A percentile compares a stretch with the other conserved stretches of the same genome.
These are phyloP conservation scores for Epicauta chinensis DNA, from an alignment of 1,140 invertebrate genomes.

Conservation along the genomic window DNA sequence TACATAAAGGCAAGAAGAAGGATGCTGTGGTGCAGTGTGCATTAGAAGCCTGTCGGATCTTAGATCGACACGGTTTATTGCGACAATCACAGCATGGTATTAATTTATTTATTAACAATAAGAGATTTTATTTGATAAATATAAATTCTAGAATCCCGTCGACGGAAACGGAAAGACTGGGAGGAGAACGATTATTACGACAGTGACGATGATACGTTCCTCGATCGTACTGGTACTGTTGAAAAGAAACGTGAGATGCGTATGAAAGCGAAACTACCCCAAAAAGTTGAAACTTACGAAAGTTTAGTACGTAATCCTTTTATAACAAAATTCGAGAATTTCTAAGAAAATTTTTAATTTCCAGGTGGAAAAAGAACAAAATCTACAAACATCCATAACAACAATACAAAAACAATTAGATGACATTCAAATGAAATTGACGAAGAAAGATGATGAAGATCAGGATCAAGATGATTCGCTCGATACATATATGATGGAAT, in stretches of 20 bases:
- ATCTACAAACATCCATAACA: slow-evolving; percentile 41
- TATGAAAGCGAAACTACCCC: slow-evolving; percentile 61
- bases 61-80: slow-evolving; percentile 77
- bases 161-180: slow-evolving; percentile 69
- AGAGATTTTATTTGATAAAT: neutral
- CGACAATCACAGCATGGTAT: slow-evolving; percentile 70
- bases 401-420: slow-evolving; percentile 47
- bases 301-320: slow-evolving; percentile 59
- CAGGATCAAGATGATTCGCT: slow-evolving; percentile 56
- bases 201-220: slow-evolving; percentile 95
- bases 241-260: slow-evolving; percentile 79
- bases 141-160: slow-evolving; percentile 53
- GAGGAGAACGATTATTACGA: slow-evolving; percentile 90
- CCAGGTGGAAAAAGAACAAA: slow-evolving; percentile 63
- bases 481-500: slow-evolving; percentile 66
- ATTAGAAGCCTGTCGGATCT: slow-evolving; percentile 85
- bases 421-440: slow-evolving; percentile 41
- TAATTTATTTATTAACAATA: neutral
- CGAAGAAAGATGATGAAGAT: slow-evolving; percentile 23
- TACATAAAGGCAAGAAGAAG: slow-evolving; percentile 89
- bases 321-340: neutral
- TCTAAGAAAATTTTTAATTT: slow-evolving; percentile 24
- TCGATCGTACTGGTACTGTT: slow-evolving; percentile 90
- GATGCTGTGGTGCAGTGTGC: slow-evolving; percentile 91
- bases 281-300: slow-evolving; percentile 70